Conservation (phyloP, 2,888 invertebrate genomes). For the Ametastegia equiseti region DNA sequence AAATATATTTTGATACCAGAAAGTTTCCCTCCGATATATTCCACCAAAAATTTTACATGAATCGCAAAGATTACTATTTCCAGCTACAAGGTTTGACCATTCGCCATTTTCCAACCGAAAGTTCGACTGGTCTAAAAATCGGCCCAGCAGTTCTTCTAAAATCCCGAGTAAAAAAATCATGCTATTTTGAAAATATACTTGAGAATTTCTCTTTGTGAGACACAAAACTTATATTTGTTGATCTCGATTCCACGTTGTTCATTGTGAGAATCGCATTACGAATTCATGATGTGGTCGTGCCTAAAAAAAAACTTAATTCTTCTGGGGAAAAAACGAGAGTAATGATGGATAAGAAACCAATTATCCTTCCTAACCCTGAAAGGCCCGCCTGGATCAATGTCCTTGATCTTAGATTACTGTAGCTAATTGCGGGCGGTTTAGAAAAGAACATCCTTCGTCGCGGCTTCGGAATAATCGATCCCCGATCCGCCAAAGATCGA, state of each 20-base stretch:
- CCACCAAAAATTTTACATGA: neutral
- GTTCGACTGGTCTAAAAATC: no score
- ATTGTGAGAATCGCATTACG: no score
- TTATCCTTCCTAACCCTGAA: neutral
- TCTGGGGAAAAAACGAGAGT: neutral
- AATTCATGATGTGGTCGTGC: neutral
- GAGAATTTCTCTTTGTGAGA: no score
- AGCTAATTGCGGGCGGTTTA: neutral
- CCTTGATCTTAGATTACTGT: neutral
- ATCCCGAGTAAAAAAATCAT: neutral
- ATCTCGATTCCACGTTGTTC: no score
- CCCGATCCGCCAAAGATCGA: neutral
- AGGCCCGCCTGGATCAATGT: neutral
- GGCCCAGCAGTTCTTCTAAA: neutral
- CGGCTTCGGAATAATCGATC: neutral
- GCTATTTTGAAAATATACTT: no score
- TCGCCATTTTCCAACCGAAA: neutral
- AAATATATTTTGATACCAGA: no score
- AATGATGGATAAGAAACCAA: neutral
- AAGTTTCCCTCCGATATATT: neutral
- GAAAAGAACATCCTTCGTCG: neutral
- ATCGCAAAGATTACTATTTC: neutral
- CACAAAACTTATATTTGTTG: no score
- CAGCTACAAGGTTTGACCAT: no score
- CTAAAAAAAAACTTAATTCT: neutral